Conservation (phyloP, 2,113 vertebrate genomes). For the Myrmophylax atrothorax region DNA sequence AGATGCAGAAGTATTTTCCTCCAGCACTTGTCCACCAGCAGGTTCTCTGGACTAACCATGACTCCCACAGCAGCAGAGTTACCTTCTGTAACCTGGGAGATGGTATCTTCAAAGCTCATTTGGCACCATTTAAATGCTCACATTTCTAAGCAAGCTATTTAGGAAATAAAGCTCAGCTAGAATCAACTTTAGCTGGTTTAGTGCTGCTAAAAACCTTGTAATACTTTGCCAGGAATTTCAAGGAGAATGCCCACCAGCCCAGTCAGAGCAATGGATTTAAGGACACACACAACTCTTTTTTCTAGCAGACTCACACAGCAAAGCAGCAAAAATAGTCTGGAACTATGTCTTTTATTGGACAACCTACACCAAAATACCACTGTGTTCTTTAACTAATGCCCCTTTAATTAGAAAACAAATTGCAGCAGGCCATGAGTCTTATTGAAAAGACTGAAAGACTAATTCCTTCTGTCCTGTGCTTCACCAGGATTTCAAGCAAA, state of each 20-base stretch:
- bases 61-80: background rate
- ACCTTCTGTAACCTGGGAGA: background rate
- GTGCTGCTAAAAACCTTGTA: background rate
- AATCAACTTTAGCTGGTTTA: background rate
- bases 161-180: background rate
- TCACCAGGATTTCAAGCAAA: background rate
- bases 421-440: background rate
- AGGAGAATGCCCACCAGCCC: background rate
- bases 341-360: background rate
- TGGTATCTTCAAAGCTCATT: constrained; percentile 6
- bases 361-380: background rate
- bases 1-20: background rate
- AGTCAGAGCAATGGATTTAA: background rate
- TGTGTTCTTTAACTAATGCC: background rate
- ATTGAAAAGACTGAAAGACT: background rate
- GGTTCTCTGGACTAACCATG: background rate
- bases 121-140: background rate
- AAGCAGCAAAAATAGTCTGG: background rate
- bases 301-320: accelerated
- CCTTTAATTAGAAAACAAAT: background rate
- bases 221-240: background rate
- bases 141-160: background rate
- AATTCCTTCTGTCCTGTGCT: background rate
- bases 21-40: background rate
- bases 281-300: background rate